phyloP scores from a whole-genome alignment of 2,797 vertebrate species.

The Geotrypetes seraphini region DNA sequence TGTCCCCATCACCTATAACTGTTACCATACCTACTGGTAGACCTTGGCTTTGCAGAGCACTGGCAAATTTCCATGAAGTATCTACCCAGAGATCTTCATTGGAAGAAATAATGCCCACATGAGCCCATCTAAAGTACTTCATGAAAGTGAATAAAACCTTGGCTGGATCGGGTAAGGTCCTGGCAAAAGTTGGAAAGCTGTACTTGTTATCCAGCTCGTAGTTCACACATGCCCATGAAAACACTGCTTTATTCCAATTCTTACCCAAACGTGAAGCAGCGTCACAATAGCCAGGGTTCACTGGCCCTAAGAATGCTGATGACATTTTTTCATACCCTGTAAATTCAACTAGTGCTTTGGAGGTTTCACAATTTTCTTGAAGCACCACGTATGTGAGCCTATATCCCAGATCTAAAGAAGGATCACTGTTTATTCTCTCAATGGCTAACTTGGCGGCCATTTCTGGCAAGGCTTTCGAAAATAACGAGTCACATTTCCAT shows the following conservation, averaged over 20 bases:
- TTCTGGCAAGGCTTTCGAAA: conserved; percentile 49
- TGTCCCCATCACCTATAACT: conserved; percentile 51
- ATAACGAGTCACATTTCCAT: conserved; percentile 58
- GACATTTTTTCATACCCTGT: conserved; percentile 54
- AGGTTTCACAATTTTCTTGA: conserved; percentile 57
- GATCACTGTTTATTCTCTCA: conserved; percentile 49
- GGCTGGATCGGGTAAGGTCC: conserved; percentile 61
- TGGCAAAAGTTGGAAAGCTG: conserved; percentile 59
- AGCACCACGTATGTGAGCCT: conserved; percentile 48
- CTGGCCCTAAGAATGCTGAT: conserved; percentile 69
- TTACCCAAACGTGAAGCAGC: conserved; percentile 65
- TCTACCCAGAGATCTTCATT: conserved; percentile 72
- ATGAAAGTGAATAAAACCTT: conserved; percentile 63
- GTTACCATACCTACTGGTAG: conserved; percentile 64
- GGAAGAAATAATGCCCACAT: conserved; percentile 70
- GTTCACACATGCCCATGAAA: conserved; percentile 76
- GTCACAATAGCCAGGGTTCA: conserved; percentile 81
- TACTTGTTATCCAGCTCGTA: conserved; percentile 58
- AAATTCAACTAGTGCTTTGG: conserved; percentile 62
- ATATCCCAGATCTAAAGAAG: conserved; percentile 37
- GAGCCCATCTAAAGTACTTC: conserved; percentile 78
- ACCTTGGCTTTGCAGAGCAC: conserved; percentile 53
- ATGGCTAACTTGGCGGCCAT: conserved; percentile 49
- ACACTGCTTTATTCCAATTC: conserved; percentile 79
- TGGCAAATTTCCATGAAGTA: conserved; percentile 63